These are phyloP conservation scores for Diacarnus erythraeanus DNA, from an alignment of 37 sponge, comb jelly and placozoan species.

Conservation along the genomic window DNA sequence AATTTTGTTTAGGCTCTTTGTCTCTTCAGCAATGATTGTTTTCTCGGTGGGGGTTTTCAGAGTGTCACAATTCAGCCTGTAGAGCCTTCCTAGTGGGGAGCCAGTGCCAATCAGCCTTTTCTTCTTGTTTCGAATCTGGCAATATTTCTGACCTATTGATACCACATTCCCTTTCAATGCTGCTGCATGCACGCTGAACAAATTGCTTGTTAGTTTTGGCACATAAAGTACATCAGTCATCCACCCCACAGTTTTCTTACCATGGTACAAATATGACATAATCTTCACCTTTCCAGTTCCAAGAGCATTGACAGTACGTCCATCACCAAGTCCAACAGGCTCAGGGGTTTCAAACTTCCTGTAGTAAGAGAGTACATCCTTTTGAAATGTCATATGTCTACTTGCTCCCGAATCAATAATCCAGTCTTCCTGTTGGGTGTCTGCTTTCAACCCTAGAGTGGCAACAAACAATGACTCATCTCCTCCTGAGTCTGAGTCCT, in stretches of 20 bases:
- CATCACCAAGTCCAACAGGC: slow-evolving; percentile 54
- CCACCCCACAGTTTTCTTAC: slow-evolving; percentile 2
- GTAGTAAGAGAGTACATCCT: slow-evolving; percentile 28
- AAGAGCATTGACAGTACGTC: slow-evolving; percentile 38
- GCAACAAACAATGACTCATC: background rate
- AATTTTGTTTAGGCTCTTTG: background rate
- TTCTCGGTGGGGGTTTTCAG: slow-evolving; percentile 4
- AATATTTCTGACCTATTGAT: slow-evolving; percentile 17
- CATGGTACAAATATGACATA: background rate
- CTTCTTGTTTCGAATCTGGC: slow-evolving; percentile 26
- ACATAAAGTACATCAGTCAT: slow-evolving; percentile 41
- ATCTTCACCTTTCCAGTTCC: slow-evolving; percentile 29
- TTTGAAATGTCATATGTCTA: slow-evolving; percentile 49
- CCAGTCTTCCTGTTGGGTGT: slow-evolving; percentile 7
- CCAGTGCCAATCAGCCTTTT: slow-evolving; percentile 25
- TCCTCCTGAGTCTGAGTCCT: slow-evolving; percentile 13
- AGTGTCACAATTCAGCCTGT: slow-evolving; percentile 32
- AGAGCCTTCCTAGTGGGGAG: slow-evolving; percentile 17
- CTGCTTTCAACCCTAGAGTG: slow-evolving; percentile 3
- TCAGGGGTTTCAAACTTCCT: slow-evolving; percentile 29
- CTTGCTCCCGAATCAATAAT: slow-evolving; percentile 49
- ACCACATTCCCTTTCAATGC: slow-evolving; percentile 14
- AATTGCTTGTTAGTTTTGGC: slow-evolving; percentile 48
- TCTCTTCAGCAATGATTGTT: slow-evolving; percentile 18
- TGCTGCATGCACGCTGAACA: slow-evolving; percentile 47